A percentile compares a stretch with the other conserved stretches of the same genome.
These are phyloP conservation scores for Gymnothorax javanicus DNA, from an alignment of 2,797 vertebrate species.

Conservation along the genomic window DNA sequence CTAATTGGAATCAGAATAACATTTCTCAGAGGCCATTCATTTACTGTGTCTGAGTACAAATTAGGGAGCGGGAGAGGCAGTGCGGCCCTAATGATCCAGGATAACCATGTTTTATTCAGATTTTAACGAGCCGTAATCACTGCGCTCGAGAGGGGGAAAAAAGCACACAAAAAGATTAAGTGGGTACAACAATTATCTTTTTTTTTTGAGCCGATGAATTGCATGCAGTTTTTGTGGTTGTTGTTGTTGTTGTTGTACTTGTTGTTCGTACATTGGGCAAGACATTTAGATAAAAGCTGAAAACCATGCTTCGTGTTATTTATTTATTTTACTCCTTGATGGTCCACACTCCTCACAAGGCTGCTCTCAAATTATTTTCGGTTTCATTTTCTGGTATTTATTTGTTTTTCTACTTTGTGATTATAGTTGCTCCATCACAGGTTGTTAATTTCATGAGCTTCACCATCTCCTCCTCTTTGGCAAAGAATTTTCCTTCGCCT, in stretches of 20 bases:
- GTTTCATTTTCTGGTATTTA: background rate
- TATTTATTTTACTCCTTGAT: slow-evolving; percentile 9
- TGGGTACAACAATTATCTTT: slow-evolving; percentile 78
- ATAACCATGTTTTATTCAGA: slow-evolving; percentile 99
- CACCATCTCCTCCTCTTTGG: background rate
- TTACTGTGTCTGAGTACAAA: slow-evolving; percentile 93
- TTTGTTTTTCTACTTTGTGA: background rate
- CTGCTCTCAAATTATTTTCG: background rate
- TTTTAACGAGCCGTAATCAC: slow-evolving; percentile 99
- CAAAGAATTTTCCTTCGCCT: background rate
- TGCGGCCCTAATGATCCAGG: slow-evolving; percentile 92
- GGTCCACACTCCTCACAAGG: background rate
- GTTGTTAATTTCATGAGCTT: background rate
- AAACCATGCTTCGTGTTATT: slow-evolving; percentile 34
- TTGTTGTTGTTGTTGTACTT: background rate
- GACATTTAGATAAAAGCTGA: slow-evolving; percentile 83
- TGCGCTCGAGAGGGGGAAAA: slow-evolving; percentile 85
- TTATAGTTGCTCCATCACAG: background rate
- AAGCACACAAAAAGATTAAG: slow-evolving; percentile 74
- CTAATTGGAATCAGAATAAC: slow-evolving; percentile 99
- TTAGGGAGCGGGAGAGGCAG: slow-evolving; percentile 89
- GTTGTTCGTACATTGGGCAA: slow-evolving; percentile 78
- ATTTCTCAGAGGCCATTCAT: slow-evolving; percentile 98
- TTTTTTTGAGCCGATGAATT: slow-evolving; percentile 86
- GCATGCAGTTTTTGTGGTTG: slow-evolving; percentile 74